Percentiles rank a stretch among this genome's conserved stretches.
Conservation (phyloP, 2,888 invertebrate species). For the Bombyx huttoni region DNA sequence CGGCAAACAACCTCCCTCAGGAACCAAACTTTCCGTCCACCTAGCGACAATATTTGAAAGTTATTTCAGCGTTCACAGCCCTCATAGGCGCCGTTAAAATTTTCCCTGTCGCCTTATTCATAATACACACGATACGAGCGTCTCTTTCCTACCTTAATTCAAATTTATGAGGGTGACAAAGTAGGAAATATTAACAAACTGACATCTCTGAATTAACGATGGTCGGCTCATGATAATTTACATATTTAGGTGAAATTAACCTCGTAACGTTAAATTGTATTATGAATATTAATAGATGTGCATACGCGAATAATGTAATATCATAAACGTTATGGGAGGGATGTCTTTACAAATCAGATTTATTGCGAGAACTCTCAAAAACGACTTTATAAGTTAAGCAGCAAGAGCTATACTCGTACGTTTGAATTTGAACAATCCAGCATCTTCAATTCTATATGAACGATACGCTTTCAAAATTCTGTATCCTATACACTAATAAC, state of each 20-base stretch:
- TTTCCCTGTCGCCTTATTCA: conserved; percentile 69
- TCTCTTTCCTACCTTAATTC: conserved; percentile 26
- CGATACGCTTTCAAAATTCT: neutral
- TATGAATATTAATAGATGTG: conserved; percentile 69
- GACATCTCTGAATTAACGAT: conserved; percentile 68
- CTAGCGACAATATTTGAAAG: conserved; percentile 74
- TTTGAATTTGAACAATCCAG: too few relatives aligned
- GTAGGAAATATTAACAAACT: conserved; percentile 57
- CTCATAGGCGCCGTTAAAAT: conserved; percentile 74
- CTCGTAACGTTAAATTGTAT: conserved; percentile 70
- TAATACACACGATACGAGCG: conserved; percentile 45
- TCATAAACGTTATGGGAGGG: conserved; percentile 37
- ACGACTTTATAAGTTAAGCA: too few relatives aligned
- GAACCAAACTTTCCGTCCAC: conserved; percentile 68
- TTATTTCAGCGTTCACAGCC: conserved; percentile 73
- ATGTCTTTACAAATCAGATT: conserved; percentile 54
- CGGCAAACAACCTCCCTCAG: conserved; percentile 61
- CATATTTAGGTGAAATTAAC: conserved; percentile 74
- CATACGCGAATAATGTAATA: conserved; percentile 42
- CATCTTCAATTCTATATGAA: too few relatives aligned
- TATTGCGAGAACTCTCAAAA: conserved; percentile 6
- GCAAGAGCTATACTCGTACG: too few relatives aligned
- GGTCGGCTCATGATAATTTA: conserved; percentile 74
- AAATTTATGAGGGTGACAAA: conserved; percentile 19
- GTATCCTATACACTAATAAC: neutral